These are phyloP conservation scores for Gibbula magus DNA, from an alignment of 2,888 invertebrate genomes.

Conservation along the genomic window DNA sequence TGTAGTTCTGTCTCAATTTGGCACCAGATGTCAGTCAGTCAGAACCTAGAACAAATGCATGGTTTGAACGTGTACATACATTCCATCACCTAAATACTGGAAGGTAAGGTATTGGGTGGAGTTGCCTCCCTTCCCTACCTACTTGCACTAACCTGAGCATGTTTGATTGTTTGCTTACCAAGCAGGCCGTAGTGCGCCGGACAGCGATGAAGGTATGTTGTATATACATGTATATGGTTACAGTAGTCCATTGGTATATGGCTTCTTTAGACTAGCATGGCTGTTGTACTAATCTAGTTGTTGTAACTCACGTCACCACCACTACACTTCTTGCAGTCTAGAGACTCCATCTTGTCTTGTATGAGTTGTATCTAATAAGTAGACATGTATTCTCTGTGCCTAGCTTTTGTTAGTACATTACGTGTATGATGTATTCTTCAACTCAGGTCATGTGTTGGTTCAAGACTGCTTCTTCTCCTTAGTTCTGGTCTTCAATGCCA, in stretches of 20 bases:
- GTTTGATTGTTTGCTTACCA: conserved; percentile 34
- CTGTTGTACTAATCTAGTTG: conserved; percentile 3
- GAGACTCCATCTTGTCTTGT: too few species aligned
- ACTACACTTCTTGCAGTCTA: too few species aligned
- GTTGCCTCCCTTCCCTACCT: conserved; percentile 15
- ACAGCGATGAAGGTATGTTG: conserved; percentile 30
- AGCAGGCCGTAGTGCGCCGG: conserved; percentile 33
- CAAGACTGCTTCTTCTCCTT: too few species aligned
- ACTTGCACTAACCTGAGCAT: conserved; percentile 31
- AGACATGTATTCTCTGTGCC: too few species aligned
- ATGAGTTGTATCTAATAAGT: too few species aligned
- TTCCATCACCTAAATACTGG: too few species aligned
- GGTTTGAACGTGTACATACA: background rate
- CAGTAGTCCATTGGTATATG: background rate
- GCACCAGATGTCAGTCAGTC: background rate
- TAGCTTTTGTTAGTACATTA: too few species aligned
- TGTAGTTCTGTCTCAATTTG: background rate
- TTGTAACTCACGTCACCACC: conserved; percentile 1
- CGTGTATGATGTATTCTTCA: too few species aligned
- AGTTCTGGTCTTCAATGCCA: too few species aligned
- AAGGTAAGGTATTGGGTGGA: background rate
- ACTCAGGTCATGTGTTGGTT: too few species aligned
- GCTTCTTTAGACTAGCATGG: background rate
- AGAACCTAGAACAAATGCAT: background rate
- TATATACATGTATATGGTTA: background rate